Percentiles rank a stretch among this genome's conserved stretches.
These are phyloP conservation scores for Lasiurus borealis DNA, from an alignment of 2,113 vertebrate genomes.

Conservation along the genomic window DNA sequence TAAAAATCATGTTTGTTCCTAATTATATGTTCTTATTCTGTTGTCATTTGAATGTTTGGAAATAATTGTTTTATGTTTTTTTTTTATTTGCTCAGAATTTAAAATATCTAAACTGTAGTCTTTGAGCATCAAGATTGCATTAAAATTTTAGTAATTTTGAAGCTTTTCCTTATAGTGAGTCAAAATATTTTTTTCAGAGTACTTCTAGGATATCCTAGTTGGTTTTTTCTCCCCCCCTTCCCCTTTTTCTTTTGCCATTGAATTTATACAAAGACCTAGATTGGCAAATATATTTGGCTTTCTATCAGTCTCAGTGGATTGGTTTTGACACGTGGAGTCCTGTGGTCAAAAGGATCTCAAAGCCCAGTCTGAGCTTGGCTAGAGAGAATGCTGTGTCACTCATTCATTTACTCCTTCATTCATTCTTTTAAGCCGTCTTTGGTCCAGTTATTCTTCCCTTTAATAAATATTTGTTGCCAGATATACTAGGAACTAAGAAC, in stretches of 20 bases:
- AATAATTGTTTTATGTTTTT: not conserved
- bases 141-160: constrained; percentile 12
- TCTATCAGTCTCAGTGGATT: not conserved
- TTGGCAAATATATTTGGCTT: not conserved
- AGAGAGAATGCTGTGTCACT: not conserved
- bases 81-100: constrained; percentile 20
- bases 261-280: not conserved
- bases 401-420: not conserved
- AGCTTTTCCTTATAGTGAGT: not conserved
- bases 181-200: constrained; percentile 1
- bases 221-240: not conserved
- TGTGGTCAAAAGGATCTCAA: not conserved
- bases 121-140: not conserved
- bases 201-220: not conserved
- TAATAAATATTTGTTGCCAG: not conserved
- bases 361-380: not conserved
- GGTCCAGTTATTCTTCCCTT: not conserved
- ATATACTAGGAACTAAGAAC: not conserved
- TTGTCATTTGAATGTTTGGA: not conserved
- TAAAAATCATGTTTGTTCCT: not conserved
- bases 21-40: not conserved
- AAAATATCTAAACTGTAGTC: not conserved
- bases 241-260: not conserved
- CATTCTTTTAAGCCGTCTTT: not conserved
- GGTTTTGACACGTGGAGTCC: not conserved